Base-by-base conservation (phyloP, 92 coral and sea anemone genomes). In the Heteractis magnifica region DNA sequence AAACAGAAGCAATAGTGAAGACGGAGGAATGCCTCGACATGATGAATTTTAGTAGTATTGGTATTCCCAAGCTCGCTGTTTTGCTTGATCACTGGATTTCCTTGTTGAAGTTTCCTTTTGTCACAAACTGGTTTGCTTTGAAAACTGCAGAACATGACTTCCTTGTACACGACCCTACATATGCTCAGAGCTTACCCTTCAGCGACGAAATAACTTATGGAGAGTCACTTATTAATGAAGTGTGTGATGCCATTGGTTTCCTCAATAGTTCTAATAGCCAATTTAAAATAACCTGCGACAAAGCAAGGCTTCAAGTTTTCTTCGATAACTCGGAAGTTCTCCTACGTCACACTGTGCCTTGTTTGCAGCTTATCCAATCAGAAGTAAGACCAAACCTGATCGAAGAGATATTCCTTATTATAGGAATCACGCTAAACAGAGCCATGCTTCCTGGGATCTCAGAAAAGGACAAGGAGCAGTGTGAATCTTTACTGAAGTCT, bases 71-170 rank as follows among this genome's bases (percentile, higher is more conserved):
- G 23, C 0, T 7, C 58, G 53, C 79, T 8, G 6, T 75, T 16
- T 8, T 75, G 10, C 79, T 75, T 75, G 12, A 18, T 4, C 44
- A 4, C 4, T 75, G 79, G 79, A 9, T 68, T 7, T 20, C 44
- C 20, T 26, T 68, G 18, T 60, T 82, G 79, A 49, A 59, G 11
- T 8, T 73, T 48, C 44, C 79, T 3, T 82, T 82, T n/a, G 79
- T 82, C 20, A 82, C 86, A 6, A 82, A 74, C 8, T 72, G 79
- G 79, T 82, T 72, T 55, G 86, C 86, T 12, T 65, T 82, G 4
- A 59, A 48, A 5, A 82, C 72, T 14, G 86, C 86, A 21, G 74
- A 59, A 56, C 71, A 55, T 10, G 86, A 82, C n/a, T n/a, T 82
- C 4, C 72, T 82, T 7, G 51, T 82, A 16, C 79, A 75, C 53